phyloP scores from a whole-genome alignment of 1,140 invertebrate genomes.

The Bombus balteatus region DNA sequence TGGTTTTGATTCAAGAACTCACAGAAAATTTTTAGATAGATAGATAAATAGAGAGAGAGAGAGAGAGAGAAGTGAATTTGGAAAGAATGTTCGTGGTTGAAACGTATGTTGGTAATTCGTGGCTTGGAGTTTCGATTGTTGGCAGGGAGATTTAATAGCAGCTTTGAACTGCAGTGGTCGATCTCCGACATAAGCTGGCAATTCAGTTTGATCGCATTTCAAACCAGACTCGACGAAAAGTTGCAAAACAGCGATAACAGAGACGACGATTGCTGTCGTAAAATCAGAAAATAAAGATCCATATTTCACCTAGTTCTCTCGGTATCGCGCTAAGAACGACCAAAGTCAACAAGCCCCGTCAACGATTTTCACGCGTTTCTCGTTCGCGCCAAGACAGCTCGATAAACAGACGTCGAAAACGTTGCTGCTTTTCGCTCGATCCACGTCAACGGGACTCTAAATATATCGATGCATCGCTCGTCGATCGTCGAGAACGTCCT shows the following conservation, averaged over 20 bases:
- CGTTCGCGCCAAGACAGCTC: neutral
- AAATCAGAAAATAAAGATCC: neutral
- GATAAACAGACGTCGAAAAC: neutral
- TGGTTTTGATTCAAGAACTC: too few relatives aligned
- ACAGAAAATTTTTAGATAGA: too few relatives aligned
- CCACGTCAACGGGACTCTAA: constrained; percentile 4
- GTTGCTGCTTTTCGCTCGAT: neutral
- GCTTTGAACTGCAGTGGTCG: too few relatives aligned
- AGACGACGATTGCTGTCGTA: neutral
- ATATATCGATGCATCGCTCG: constrained; percentile 2
- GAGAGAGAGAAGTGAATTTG: too few relatives aligned
- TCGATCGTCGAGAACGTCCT: neutral
- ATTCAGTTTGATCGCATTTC: neutral
- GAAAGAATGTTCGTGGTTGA: too few relatives aligned
- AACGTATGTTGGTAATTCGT: too few relatives aligned
- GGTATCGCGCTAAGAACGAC: neutral
- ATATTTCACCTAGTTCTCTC: neutral
- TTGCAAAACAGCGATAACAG: neutral
- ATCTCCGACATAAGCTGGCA: too few relatives aligned
- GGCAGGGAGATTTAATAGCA: too few relatives aligned
- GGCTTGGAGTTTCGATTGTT: too few relatives aligned
- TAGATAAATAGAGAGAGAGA: too few relatives aligned
- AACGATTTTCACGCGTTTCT: neutral
- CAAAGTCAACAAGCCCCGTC: neutral
- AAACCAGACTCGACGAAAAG: neutral